A percentile compares a stretch with the other conserved stretches of the same genome.
These are phyloP conservation scores for Origma solitaria DNA, from an alignment of 2,113 vertebrate genomes.

Conservation along the genomic window DNA sequence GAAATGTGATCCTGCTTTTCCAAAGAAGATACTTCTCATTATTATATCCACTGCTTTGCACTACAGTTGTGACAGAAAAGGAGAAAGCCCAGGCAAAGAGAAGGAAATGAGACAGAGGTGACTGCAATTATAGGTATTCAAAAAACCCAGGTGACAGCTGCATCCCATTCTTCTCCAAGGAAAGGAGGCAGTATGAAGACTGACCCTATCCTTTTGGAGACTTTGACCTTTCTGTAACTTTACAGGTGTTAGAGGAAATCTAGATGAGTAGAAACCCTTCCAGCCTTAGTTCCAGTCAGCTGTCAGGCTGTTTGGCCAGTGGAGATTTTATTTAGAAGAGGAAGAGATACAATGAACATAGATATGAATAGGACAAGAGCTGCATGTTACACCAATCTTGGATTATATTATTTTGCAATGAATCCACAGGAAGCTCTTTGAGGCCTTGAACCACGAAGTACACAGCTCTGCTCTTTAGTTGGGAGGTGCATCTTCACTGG, in stretches of 20 bases:
- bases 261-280: neutral
- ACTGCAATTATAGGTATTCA: neutral
- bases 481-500: neutral
- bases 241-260: neutral
- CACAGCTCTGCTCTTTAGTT: neutral
- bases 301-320: neutral
- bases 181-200: neutral
- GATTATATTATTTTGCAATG: neutral
- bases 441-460: neutral
- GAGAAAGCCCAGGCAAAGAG: neutral
- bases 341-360: neutral
- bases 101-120: neutral
- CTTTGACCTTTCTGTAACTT: neutral
- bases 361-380: neutral
- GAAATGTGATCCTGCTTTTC: neutral
- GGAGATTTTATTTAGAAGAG: neutral
- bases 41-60: neutral
- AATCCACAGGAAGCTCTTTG: neutral
- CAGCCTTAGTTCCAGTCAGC: neutral
- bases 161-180: neutral
- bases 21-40: neutral
- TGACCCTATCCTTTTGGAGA: neutral
- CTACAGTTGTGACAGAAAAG: neutral
- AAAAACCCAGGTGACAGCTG: neutral
- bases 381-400: neutral